Evolutionary conservation across 2,888 invertebrate genomes (phyloP).

Genomic region (Osmoderma eremita): DNA sequence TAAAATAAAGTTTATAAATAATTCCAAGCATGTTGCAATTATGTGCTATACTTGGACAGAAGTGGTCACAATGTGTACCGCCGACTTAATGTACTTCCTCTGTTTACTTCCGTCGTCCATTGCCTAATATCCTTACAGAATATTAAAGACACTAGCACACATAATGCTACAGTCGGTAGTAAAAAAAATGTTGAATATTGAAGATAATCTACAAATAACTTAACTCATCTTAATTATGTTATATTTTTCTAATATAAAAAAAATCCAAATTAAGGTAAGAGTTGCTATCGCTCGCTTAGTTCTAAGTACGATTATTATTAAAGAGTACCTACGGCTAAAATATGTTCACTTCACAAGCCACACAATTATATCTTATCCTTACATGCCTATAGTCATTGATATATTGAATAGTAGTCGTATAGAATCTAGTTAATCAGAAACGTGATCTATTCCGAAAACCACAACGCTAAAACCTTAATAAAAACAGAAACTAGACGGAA

Average conservation of each 20-base stretch:
- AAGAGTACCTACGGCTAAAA: not conserved
- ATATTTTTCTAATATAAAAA: not conserved
- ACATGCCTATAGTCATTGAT: not conserved
- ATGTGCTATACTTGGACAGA: no score
- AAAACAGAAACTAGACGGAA: no score
- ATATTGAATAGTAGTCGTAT: no score
- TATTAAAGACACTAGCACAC: not conserved
- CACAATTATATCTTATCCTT: constrained; percentile 4
- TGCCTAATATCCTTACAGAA: not conserved
- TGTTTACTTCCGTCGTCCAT: constrained; percentile 12
- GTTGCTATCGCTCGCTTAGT: constrained; percentile 1
- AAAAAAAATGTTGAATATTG: constrained; percentile 7
- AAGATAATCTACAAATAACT: constrained; percentile 15
- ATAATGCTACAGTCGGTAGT: not conserved
- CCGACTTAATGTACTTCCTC: constrained; percentile 3
- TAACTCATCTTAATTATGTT: not conserved
- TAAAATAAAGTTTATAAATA: no score
- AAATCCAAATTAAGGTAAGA: not conserved
- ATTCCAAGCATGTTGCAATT: no score
- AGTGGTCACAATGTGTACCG: no score
- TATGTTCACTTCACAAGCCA: not conserved
- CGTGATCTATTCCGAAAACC: no score
- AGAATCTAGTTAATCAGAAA: no score
- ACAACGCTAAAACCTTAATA: no score
- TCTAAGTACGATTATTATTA: constrained; percentile 9